These are phyloP conservation scores for Ataeniobius toweri DNA, from an alignment of 2,797 vertebrate genomes.

Conservation along the genomic window DNA sequence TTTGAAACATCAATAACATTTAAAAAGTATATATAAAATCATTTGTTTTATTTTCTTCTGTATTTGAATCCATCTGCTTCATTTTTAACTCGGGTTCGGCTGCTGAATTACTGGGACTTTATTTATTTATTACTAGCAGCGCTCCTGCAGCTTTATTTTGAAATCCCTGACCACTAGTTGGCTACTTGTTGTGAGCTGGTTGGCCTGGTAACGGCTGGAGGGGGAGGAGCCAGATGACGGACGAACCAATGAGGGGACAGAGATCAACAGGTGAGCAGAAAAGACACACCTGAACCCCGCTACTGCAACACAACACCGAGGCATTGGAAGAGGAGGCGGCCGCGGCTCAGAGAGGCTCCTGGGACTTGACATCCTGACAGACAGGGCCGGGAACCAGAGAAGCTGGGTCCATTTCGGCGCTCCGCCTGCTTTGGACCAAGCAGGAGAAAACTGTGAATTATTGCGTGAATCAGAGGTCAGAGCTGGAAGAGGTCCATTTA, in stretches of 20 bases:
- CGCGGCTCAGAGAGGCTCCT: slow-evolving; percentile 18
- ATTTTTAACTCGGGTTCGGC: too few relatives aligned
- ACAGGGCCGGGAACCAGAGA: slow-evolving; percentile 49
- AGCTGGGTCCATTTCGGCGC: slow-evolving; percentile 10
- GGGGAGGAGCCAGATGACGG: slow-evolving; percentile 36
- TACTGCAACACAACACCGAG: slow-evolving; percentile 12
- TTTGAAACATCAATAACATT: too few relatives aligned
- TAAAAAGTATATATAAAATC: too few relatives aligned
- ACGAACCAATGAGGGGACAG: slow-evolving; percentile 53
- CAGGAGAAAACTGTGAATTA: background rate
- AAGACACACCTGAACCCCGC: slow-evolving; percentile 5
- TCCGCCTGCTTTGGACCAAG: background rate
- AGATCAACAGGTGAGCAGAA: slow-evolving; percentile 69
- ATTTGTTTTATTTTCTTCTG: too few relatives aligned
- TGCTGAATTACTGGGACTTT: background rate
- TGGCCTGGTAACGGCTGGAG: slow-evolving; percentile 23
- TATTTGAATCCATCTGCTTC: too few relatives aligned
- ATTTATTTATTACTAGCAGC: background rate
- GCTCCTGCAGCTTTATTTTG: slow-evolving; percentile 37
- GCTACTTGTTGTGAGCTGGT: slow-evolving; percentile 27
- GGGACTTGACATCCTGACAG: slow-evolving; percentile 48
- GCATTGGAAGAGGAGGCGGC: slow-evolving; percentile 13
- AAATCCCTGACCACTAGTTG: background rate
- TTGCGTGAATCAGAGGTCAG: background rate
- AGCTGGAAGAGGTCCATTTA: background rate